Conservation (phyloP, 92 coral and sea anemone genomes). For the Phenganax marumi region DNA sequence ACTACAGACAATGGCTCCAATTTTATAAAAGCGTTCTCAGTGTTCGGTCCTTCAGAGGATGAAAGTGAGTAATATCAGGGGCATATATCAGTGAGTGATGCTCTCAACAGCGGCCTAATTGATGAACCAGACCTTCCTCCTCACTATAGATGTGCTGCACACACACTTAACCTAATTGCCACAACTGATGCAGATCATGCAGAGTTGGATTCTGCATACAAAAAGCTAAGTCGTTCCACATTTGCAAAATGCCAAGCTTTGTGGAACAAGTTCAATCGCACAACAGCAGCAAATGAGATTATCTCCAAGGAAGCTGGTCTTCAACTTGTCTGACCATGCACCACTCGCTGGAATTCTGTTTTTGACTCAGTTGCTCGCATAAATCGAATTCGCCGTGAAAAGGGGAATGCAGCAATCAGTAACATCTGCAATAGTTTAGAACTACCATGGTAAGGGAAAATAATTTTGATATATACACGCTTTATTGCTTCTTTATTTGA, state of each 20-base stretch:
- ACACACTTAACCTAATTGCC: conserved; percentile 29
- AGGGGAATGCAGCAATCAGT: conserved; percentile 12
- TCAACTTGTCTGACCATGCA: conserved; percentile 8
- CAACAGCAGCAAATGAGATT: conserved; percentile 26
- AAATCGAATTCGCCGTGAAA: conserved; percentile 4
- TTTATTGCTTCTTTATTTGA: neutral
- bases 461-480: neutral
- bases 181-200: conserved; percentile 23
- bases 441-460: neutral
- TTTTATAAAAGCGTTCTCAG: conserved; percentile 2
- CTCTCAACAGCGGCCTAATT: neutral
- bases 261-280: conserved; percentile 11
- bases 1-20: conserved; percentile 22
- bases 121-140: conserved; percentile 21
- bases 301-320: conserved; percentile 16
- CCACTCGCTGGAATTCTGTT: conserved; percentile 23
- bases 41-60: neutral
- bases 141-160: conserved; percentile 35
- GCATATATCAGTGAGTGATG: neutral
- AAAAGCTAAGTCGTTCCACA: conserved; percentile 19
- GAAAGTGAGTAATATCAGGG: neutral
- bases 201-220: conserved; percentile 22
- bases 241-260: conserved; percentile 4
- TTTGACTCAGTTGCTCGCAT: neutral
- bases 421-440: conserved; percentile 10